Evolutionary conservation across 1,140 invertebrate species (phyloP).

Genomic region (Drosophila kanapiae): DNA sequence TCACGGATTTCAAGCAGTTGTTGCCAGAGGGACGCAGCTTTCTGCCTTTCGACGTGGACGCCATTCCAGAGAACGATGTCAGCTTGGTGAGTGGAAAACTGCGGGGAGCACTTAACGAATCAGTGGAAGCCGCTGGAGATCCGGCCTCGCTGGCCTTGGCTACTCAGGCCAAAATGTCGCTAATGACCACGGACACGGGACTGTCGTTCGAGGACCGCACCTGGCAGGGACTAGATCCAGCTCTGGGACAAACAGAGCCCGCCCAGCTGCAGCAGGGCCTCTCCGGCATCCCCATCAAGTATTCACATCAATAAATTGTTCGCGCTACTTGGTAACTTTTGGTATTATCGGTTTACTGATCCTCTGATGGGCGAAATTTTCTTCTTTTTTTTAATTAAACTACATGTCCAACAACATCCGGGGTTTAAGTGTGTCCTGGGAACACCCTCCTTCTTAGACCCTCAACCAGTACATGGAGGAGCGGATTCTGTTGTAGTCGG

Average conservation of each 20-base stretch:
- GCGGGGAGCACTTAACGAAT: slow-evolving; percentile 78
- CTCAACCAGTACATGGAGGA: slow-evolving; percentile 95
- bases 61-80: slow-evolving; percentile 87
- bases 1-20: slow-evolving; percentile 92
- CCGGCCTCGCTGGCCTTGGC: slow-evolving; percentile 76
- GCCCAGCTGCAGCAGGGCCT: slow-evolving; percentile 88
- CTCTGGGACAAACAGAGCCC: slow-evolving; percentile 89
- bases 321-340: slow-evolving; percentile 29
- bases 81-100: slow-evolving; percentile 90
- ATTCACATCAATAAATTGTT: slow-evolving; percentile 84
- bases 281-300: slow-evolving; percentile 88
- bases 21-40: slow-evolving; percentile 88
- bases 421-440: slow-evolving; percentile 5
- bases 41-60: slow-evolving; percentile 86
- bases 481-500: slow-evolving; percentile 95
- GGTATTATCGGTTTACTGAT: slow-evolving; percentile 71
- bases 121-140: slow-evolving; percentile 61
- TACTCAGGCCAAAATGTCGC: slow-evolving; percentile 85
- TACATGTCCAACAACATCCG: slow-evolving; percentile 53
- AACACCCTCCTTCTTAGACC: slow-evolving; percentile 86
- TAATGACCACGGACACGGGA: slow-evolving; percentile 87
- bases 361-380: slow-evolving; percentile 59
- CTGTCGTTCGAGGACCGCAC: slow-evolving; percentile 87
- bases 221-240: slow-evolving; percentile 91
- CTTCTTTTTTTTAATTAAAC: slow-evolving; percentile 67